Percentiles rank a stretch among this genome's conserved stretches.
These are phyloP conservation scores for Dryocosmus kuriphilus DNA, from an alignment of 2,888 invertebrate species.

Conservation along the genomic window DNA sequence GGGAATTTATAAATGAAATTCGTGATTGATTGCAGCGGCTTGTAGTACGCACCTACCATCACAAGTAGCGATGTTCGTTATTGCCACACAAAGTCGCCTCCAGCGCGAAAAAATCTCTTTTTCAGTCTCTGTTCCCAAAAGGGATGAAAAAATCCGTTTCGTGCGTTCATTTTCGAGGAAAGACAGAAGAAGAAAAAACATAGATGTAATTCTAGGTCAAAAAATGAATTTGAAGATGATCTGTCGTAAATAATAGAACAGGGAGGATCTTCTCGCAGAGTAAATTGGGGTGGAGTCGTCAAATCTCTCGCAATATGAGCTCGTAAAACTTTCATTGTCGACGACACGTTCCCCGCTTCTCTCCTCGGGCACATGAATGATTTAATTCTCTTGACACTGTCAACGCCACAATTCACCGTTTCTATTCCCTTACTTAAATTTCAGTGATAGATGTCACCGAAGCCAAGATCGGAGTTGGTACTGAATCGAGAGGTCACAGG, in stretches of 20 bases:
- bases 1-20: constrained; percentile 45
- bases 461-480: constrained; percentile 10
- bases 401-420: constrained; percentile 46
- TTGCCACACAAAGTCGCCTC: constrained; percentile 14
- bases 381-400: constrained; percentile 52
- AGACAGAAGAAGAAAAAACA: no score
- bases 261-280: not conserved
- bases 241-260: not conserved
- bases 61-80: constrained; percentile 22
- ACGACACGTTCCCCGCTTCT: constrained; percentile 40
- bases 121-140: no score
- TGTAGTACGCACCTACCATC: constrained; percentile 21
- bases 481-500: not conserved
- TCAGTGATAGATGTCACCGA: constrained; percentile 9
- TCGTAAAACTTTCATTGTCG: constrained; percentile 52
- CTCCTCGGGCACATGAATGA: constrained; percentile 59
- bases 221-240: not conserved
- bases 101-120: constrained; percentile 1
- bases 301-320: constrained; percentile 38
- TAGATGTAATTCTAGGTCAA: no score
- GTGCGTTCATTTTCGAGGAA: not conserved
- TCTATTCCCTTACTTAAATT: not conserved
- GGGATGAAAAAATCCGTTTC: no score
- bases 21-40: constrained; percentile 50
- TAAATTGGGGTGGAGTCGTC: constrained; percentile 7